Evolutionary conservation across 1,140 invertebrate species (phyloP), one percentile per base, ranked within the genome.

Genomic region (Drosophila malerkotliana): DNA sequence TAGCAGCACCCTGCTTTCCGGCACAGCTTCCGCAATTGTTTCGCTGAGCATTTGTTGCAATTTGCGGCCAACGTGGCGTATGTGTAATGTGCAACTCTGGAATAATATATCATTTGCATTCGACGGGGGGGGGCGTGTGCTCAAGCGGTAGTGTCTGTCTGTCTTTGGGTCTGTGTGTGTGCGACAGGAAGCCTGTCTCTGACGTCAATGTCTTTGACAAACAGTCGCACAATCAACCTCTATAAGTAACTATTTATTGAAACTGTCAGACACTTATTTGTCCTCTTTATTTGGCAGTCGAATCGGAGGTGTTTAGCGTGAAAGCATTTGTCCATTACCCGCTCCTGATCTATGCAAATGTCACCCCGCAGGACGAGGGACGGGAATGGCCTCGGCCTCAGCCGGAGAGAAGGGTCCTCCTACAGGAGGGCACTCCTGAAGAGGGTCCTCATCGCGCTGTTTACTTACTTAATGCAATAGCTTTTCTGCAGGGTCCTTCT

Each of bases 381-480:
- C 51, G 58, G 51, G 66, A 9, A 68, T 57, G 41, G 51, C 62
- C 7, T 15, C n/a, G 61, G 63, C 62, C 7, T 15, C n/a, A 48
- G 34, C 12, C 47, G 26, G 10, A 9, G 8, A 24, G 21, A 54
- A 44, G 61, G 47, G 61, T 68, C 49, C 49, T 67, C 30, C 49
- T 67, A 12, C 14, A 39, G 15, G 41, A 41, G 34, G 34, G 41
- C 8, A 14, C 41, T 41, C 24, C 58, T 53, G 57, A 41, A 61
- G 59, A 21, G 61, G 49, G 24, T 48, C 51, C 62, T 56, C 62
- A 48, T 26, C 26, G 32, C 51, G 8, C 41, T 69, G 66, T 69
- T 68, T 69, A 69, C 66, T 69, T 69, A 69, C 66, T 69, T 69
- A 69, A 69, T 69, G 66, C 66, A 69, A 69, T 69, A 63, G 66